Conservation (phyloP, 1,140 invertebrate species). For the Riptortus pedestris region DNA sequence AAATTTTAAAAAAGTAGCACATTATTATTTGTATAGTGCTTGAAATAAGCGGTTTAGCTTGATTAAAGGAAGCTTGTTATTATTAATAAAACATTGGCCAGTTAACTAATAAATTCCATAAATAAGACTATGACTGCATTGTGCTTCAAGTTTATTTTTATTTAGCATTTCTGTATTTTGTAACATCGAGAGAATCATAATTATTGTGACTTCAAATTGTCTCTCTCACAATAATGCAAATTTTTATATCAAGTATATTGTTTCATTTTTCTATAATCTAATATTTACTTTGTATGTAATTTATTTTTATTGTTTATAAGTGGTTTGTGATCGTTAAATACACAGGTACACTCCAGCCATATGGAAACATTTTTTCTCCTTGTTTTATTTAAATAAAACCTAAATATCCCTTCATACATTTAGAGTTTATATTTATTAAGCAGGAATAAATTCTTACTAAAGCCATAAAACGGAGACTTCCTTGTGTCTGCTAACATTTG, state of each 20-base stretch:
- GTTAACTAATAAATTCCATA: background rate
- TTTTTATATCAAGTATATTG: background rate
- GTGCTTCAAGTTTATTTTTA: conserved; percentile 1
- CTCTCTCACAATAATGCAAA: conserved; percentile 1
- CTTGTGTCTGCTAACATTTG: too few relatives aligned
- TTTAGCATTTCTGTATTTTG: background rate
- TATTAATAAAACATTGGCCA: background rate
- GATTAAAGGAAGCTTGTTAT: background rate
- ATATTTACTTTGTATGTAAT: background rate
- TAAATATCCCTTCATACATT: too few relatives aligned
- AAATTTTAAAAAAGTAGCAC: background rate
- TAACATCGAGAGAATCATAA: background rate
- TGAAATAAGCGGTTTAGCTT: conserved; percentile 7
- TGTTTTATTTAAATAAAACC: too few relatives aligned
- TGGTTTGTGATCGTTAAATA: conserved; percentile 8
- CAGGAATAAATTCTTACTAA: too few relatives aligned
- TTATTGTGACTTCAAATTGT: background rate
- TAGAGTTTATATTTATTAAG: too few relatives aligned
- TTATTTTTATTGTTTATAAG: background rate
- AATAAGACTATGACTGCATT: background rate
- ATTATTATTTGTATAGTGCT: conserved; percentile 7
- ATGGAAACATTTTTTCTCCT: background rate
- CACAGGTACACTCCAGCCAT: conserved; percentile 6
- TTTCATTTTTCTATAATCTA: conserved; percentile 1
- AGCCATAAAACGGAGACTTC: too few relatives aligned